Conservation (phyloP, 2,888 invertebrate genomes). For the Aleiodes alternator region DNA sequence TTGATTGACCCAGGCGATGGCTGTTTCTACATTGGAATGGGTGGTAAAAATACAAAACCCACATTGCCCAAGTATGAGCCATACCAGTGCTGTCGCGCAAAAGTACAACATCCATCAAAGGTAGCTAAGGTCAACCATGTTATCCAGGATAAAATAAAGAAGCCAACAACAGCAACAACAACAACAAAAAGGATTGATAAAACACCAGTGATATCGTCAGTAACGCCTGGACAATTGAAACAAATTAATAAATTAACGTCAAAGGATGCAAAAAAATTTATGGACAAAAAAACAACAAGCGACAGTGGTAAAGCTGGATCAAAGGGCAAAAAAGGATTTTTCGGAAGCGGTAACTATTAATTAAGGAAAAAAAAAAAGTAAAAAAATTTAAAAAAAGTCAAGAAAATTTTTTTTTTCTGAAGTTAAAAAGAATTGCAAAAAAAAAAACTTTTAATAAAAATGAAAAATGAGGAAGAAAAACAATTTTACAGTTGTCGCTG, state of each 20-base stretch:
- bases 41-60: slow-evolving; percentile 87
- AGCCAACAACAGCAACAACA: slow-evolving; percentile 48
- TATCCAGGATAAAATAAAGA: slow-evolving; percentile 57
- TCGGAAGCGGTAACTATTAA: slow-evolving; percentile 87
- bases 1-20: slow-evolving; percentile 96
- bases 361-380: slow-evolving; percentile 32
- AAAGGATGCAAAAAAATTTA: slow-evolving; percentile 74
- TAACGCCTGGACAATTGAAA: slow-evolving; percentile 64
- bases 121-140: slow-evolving; percentile 83
- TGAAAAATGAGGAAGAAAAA: slow-evolving; percentile 37
- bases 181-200: slow-evolving; percentile 57
- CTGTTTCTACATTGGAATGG: slow-evolving; percentile 97
- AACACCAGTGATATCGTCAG: slow-evolving; percentile 62
- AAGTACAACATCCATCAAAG: slow-evolving; percentile 87
- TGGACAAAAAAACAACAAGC: slow-evolving; percentile 56
- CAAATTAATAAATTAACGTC: slow-evolving; percentile 75
- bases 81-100: slow-evolving; percentile 94
- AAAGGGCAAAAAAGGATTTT: slow-evolving; percentile 88
- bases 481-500: slow-evolving; percentile 73
- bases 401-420: not conserved
- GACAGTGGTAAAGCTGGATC: slow-evolving; percentile 74
- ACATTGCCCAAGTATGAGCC: slow-evolving; percentile 88
- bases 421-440: slow-evolving; percentile 7
- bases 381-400: slow-evolving; percentile 10
- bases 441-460: slow-evolving; percentile 39